phyloP scores from a whole-genome alignment of 2,888 invertebrate species.

The Agrenia bidenticulata region DNA sequence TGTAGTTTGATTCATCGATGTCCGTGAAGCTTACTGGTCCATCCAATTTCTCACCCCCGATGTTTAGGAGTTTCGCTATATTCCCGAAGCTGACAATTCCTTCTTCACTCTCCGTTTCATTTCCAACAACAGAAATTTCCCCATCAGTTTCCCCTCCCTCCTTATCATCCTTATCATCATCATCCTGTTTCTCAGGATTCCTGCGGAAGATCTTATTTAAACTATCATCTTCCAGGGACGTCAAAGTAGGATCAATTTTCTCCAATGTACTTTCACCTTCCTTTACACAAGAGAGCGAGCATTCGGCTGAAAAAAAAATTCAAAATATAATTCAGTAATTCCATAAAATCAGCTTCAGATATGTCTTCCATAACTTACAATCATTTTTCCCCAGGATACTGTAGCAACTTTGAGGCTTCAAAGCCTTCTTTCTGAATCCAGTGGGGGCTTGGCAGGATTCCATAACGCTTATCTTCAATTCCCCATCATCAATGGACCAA shows the following conservation, averaged over 20 bases:
- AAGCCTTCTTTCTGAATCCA: neutral
- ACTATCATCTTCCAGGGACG: neutral
- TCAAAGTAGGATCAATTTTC: neutral
- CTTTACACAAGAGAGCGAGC: conserved; percentile 6
- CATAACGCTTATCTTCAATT: conserved; percentile 17
- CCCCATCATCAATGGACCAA: conserved; percentile 15
- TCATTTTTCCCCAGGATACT: conserved; percentile 16
- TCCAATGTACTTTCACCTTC: neutral
- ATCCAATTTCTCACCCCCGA: neutral
- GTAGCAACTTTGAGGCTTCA: conserved; percentile 24
- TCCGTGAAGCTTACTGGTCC: neutral
- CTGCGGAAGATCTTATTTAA: neutral
- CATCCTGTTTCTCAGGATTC: neutral
- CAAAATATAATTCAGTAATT: too few species aligned
- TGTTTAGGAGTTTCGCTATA: too few species aligned
- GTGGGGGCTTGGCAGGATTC: conserved; percentile 7
- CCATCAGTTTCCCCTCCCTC: neutral
- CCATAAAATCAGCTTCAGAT: too few species aligned
- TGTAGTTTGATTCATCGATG: conserved; percentile 2
- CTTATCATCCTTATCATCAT: neutral
- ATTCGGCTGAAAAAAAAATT: conserved; percentile 13
- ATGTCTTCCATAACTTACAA: conserved; percentile 27
- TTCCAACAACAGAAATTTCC: neutral
- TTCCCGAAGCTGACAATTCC: neutral
- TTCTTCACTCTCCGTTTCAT: too few species aligned